Evolutionary conservation across 2,113 vertebrate species (phyloP).

Genomic region (Morone chrysops): DNA sequence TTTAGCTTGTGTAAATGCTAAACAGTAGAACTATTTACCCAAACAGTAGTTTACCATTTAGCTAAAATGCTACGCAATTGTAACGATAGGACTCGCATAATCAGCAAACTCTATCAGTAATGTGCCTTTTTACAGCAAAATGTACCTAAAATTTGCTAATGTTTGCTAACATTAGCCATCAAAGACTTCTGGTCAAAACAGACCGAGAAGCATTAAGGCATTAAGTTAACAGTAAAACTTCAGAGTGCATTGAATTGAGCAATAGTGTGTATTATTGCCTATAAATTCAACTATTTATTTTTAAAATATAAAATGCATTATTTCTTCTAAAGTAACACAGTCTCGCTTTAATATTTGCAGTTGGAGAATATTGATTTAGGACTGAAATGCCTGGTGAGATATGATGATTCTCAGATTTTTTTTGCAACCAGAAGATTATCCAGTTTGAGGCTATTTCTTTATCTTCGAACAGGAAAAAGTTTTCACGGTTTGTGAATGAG

Average conservation of each 20-base stretch:
- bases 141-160: background rate
- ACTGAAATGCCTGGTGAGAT: background rate
- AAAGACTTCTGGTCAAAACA: too few species aligned
- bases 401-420: background rate
- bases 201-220: background rate
- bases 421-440: background rate
- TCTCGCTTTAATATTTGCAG: conserved; percentile 40
- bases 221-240: background rate
- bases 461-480: background rate
- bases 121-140: too few species aligned
- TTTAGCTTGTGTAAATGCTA: background rate
- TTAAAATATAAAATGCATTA: background rate
- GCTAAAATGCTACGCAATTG: background rate
- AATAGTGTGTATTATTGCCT: background rate
- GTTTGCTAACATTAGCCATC: background rate
- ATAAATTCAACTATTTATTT: background rate
- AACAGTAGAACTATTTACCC: background rate
- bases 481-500: conserved; percentile 7
- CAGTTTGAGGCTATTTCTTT: conserved; percentile 13
- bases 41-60: background rate
- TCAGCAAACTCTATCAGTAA: background rate
- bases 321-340: conserved; percentile 30
- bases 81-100: background rate
- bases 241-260: background rate
- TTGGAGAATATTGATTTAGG: background rate